Base-by-base conservation (phyloP, 2,113 vertebrate genomes). In the Stigmatopora nigra region DNA sequence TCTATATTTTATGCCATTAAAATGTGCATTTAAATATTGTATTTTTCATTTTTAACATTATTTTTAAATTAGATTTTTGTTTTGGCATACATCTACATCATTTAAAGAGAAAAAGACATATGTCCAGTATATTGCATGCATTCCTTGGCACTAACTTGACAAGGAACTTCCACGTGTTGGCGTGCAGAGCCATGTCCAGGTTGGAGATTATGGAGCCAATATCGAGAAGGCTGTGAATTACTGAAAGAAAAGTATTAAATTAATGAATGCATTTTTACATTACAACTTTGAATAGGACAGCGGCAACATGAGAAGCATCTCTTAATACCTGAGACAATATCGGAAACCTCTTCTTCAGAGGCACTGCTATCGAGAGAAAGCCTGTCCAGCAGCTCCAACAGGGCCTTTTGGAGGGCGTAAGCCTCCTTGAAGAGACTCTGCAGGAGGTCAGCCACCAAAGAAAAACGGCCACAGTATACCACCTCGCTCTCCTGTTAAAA, bases 141-240 rank as follows among this genome's bases (percentile, higher is more conserved):
- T 7, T 20, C 25, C 4, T 38, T 35, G 63, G 25, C 20, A 92
- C 93, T 86, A 87, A 98, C 97, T 94, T 98, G 86, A 99, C 92
- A 51, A 98, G 92, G 81, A 94, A 98, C 78, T 98, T 98, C 97
- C 96, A 99, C 0, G 95, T 96, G 73, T 98, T 98, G 63, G 95
- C 97, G 82, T 98, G 94, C 73, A 99, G 88, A 3, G 97, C 95
- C 1, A 97, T 90, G 79, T 99, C 97, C 90, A 99, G 92, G 52
- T 85, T 90, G 46, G 93, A 93, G 86, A 98, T 94, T 64, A 96
- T 75, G 20, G 90, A 89, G 85, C 95, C 98, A 64, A 97, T 94
- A 73, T 95, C 95, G 89, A 98, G 80, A 53, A 98, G 78, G 48
- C 86, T 93, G 82, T 99, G 96, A 84, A 99, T 93, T 66, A 94